Base-by-base conservation (phyloP, 2,888 invertebrate genomes). In the Drosophila neotestacea region DNA sequence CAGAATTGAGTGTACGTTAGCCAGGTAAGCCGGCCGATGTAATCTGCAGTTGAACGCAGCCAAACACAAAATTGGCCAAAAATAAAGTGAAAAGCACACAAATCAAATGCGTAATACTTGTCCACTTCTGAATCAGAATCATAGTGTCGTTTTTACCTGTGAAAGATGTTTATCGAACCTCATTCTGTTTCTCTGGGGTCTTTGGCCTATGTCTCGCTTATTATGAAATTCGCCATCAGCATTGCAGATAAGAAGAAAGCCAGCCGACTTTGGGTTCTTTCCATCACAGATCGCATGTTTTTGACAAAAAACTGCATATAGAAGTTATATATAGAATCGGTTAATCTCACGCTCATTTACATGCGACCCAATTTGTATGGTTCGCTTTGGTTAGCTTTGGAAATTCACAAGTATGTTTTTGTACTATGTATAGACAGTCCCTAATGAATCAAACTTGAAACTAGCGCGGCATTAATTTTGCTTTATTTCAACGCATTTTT, bases 171-270 rank as follows among this genome's bases (percentile, higher is more conserved):
- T 60, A 74, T 77, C 77, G 56, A 59, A 9, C 41, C 22, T 11
- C 48, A 39, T 16, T 50, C 38, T 58, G 64, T 16, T 41, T 52
- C n/a, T 56, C 27, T 54, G 71, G 61, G 83, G 83, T 83, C 88
- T 85, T 83, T 83, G 83, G 77, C 83, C 83, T 81, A 80, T 73
- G 67, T 69, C 72, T 56, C 36, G 52, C 69, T 69, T 69, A 55
- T 70, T 77, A 59, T 81, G 67, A 81, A 78, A 78, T 61, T 60
- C 64, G 16, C 69, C 41, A 55, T 9, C 66, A 66, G 30, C 22
- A 22, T 34, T 27, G 41, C 16, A 38, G 30, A 32, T 41, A 38
- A 58, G 51, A 50, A 54, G 56, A 64, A 75, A 73, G 56, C 32
- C 62, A 52, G 61, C 61, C 66, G 59, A 64, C 52, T 36, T 50